Evolutionary conservation across 2,888 invertebrate genomes (phyloP), one percentile per base, ranked within the genome.

Genomic region (Morpho achilles): DNA sequence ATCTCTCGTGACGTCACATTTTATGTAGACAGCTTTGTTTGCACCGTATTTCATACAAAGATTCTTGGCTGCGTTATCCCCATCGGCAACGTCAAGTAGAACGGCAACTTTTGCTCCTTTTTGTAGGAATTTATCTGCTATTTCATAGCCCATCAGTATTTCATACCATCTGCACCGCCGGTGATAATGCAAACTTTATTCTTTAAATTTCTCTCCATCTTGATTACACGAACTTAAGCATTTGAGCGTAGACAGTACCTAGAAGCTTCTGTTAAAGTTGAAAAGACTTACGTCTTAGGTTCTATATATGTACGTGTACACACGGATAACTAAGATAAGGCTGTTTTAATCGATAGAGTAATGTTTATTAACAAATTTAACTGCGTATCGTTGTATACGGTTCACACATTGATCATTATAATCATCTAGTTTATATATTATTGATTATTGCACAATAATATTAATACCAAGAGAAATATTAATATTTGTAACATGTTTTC

Each of bases 101-200:
- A 80, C 67, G 3, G 70, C 61, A 0, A 69, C 46, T 63, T 72
- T 71, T 0, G 69, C 75, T 8, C 84, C 88, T 62, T 85, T 83
- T 50, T 76, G 72, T 3, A 93, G 69, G 41, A 91, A 80, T 62
- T 82, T 83, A 7, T 81, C 79, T 2, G 84, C 86, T 57, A 85
- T 91, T 57, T 77, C 79, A 40, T 79, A 79, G 1, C 93, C 92
- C 52, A n/a, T n/a, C n/a, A n/a, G n/a, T n/a, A n/a, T n/a, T n/a
- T n/a, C n/a, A 93, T 91, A 0, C 92, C 92, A 10, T 77, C 76
- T 0, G 92, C 92, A 22, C 87, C 92, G 0, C 93, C 93, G 0
- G 92, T 92, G n/a, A 93, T 67, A 0, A 77, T 70, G 5, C 74
- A 65, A 1, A 72, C 66, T 76, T 71, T 74, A 56, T 71, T 64